phyloP scores from a whole-genome alignment of 35 echinoderm and acorn worm species.

The Apostichopus japonicus region DNA sequence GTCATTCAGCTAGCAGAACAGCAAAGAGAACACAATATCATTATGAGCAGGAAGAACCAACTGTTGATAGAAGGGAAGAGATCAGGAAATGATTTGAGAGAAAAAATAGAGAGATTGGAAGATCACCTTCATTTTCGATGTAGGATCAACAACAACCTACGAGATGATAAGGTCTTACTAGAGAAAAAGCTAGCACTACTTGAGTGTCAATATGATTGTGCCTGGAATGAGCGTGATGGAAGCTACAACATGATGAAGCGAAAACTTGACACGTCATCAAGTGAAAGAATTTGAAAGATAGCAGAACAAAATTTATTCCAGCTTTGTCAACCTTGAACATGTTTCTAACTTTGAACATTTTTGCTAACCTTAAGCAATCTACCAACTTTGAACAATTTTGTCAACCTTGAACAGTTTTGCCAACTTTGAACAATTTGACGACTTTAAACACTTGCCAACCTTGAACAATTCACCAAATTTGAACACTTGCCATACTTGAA shows the following conservation, averaged over 20 bases:
- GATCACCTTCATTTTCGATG: background rate
- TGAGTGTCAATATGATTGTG: background rate
- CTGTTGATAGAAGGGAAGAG: background rate
- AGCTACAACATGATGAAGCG: background rate
- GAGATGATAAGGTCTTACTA: background rate
- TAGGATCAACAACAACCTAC: background rate
- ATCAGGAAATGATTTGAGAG: slow-evolving; percentile 1
- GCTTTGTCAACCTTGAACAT: background rate
- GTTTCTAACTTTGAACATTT: background rate
- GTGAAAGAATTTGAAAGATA: background rate
- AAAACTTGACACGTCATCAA: background rate
- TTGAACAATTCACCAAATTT: background rate
- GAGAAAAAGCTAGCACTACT: background rate
- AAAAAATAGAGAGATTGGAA: background rate
- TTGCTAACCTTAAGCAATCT: background rate
- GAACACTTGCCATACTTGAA: background rate
- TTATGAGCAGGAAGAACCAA: background rate
- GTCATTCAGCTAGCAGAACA: background rate
- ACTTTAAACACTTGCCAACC: background rate
- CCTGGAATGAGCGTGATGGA: background rate
- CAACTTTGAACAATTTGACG: background rate
- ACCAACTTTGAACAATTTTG: slow-evolving; percentile 11
- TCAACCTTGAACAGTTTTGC: slow-evolving; percentile 12
- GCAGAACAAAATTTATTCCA: background rate
- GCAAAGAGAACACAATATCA: background rate